Evolutionary conservation across 2,797 vertebrate species (phyloP).

Genomic region (Fistularia tabacaria): DNA sequence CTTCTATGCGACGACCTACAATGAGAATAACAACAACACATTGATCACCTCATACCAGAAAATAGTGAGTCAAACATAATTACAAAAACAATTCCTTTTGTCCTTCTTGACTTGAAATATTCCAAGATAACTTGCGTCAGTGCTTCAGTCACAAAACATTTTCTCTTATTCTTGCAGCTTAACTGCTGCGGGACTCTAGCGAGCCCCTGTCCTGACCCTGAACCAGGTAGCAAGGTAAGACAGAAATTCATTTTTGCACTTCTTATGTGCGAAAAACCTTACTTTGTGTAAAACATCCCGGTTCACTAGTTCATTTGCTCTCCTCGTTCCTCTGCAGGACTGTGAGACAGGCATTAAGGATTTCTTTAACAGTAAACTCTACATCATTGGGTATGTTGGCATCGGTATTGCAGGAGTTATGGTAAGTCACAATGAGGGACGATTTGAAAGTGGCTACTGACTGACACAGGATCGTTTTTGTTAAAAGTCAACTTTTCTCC

Average conservation of each 20-base stretch:
- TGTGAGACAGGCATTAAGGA: slow-evolving; percentile 84
- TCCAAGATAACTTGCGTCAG: neutral
- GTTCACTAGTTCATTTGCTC: neutral
- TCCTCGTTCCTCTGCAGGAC: slow-evolving; percentile 67
- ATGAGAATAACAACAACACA: slow-evolving; percentile 62
- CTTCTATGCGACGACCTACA: slow-evolving; percentile 79
- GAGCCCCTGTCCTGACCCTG: slow-evolving; percentile 28
- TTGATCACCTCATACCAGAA: slow-evolving; percentile 75
- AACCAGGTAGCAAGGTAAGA: slow-evolving; percentile 50
- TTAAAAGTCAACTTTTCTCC: slow-evolving; percentile 2
- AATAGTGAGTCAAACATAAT: slow-evolving; percentile 74
- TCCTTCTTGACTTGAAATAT: too few species aligned
- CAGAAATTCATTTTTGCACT: neutral
- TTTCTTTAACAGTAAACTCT: slow-evolving; percentile 84
- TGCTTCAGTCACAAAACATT: neutral
- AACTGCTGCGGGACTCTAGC: slow-evolving; percentile 66
- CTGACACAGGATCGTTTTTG: too few species aligned
- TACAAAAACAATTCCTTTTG: neutral
- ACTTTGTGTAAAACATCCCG: neutral
- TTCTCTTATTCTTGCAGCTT: slow-evolving; percentile 50
- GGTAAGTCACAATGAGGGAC: slow-evolving; percentile 73
- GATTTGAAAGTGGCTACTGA: neutral
- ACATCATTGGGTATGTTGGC: slow-evolving; percentile 89
- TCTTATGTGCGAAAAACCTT: neutral
- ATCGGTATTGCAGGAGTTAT: slow-evolving; percentile 91